These are phyloP conservation scores for Rhimphoctona megacephalus DNA, from an alignment of 2,888 invertebrate genomes.

Conservation along the genomic window DNA sequence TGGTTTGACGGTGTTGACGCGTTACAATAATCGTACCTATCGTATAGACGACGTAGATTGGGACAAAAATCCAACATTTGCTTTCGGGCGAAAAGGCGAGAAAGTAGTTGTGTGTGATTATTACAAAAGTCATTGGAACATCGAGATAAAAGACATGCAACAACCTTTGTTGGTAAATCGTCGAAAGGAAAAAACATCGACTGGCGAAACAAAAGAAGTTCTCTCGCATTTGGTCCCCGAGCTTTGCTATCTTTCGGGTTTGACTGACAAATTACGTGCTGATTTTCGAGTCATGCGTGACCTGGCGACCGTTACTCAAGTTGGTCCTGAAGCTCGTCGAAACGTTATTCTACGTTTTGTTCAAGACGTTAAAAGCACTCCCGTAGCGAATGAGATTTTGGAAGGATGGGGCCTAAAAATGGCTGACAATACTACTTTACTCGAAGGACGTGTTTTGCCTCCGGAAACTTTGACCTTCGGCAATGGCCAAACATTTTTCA, in stretches of 20 bases:
- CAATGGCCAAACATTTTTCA: conserved; percentile 82
- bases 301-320: conserved; percentile 91
- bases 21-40: conserved; percentile 96
- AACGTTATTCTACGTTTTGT: conserved; percentile 88
- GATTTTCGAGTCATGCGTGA: conserved; percentile 95
- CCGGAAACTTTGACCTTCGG: conserved; percentile 90
- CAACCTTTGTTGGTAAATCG: conserved; percentile 93
- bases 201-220: conserved; percentile 83
- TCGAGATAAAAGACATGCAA: conserved; percentile 87
- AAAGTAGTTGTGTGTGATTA: conserved; percentile 91
- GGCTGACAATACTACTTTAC: conserved; percentile 86
- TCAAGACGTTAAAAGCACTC: conserved; percentile 87
- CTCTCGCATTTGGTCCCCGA: conserved; percentile 93
- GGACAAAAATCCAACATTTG: conserved; percentile 89
- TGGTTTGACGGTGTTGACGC: conserved; percentile 91
- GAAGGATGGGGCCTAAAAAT: conserved; percentile 93
- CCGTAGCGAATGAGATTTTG: conserved; percentile 89
- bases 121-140: conserved; percentile 90
- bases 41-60: conserved; percentile 94
- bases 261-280: conserved; percentile 93
- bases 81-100: conserved; percentile 88
- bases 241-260: conserved; percentile 94
- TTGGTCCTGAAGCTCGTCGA: conserved; percentile 92
- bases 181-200: conserved; percentile 81
- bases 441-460: conserved; percentile 88